phyloP scores from a whole-genome alignment of 2,888 invertebrate genomes.

The Nymphalis c-album region DNA sequence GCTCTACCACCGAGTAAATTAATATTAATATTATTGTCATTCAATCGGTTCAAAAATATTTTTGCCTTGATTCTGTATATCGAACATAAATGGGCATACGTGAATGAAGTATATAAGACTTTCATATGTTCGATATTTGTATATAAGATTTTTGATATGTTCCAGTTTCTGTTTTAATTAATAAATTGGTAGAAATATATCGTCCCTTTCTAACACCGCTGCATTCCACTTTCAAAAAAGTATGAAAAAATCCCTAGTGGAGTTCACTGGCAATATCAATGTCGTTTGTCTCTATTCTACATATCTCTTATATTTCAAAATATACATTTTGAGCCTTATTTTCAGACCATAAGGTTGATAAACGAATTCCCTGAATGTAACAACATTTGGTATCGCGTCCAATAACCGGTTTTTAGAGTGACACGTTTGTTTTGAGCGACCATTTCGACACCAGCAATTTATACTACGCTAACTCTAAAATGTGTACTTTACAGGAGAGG shows the following conservation, averaged over 20 bases:
- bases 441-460: too few species aligned
- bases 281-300: slow-evolving; percentile 33
- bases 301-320: slow-evolving; percentile 8
- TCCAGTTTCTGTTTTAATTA: too few species aligned
- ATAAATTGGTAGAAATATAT: neutral
- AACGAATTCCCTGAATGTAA: neutral
- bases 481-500: too few species aligned
- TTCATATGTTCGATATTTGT: too few species aligned
- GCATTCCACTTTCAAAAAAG: slow-evolving; percentile 13
- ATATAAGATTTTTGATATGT: too few species aligned
- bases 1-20: too few species aligned
- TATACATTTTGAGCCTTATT: slow-evolving; percentile 9
- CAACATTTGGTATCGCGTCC: slow-evolving; percentile 13
- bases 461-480: too few species aligned
- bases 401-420: slow-evolving; percentile 31
- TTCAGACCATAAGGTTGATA: neutral
- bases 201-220: neutral
- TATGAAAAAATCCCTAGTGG: slow-evolving; percentile 22
- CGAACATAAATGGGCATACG: too few species aligned
- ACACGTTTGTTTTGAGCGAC: slow-evolving; percentile 33
- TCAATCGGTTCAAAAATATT: too few species aligned
- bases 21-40: too few species aligned
- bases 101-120: too few species aligned
- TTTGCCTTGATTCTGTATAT: too few species aligned
- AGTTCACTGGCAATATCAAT: slow-evolving; percentile 34